Percentiles rank a stretch among this genome's conserved stretches.
Conservation (phyloP, 2,888 invertebrate genomes). For the Steinernema hermaphroditum region DNA sequence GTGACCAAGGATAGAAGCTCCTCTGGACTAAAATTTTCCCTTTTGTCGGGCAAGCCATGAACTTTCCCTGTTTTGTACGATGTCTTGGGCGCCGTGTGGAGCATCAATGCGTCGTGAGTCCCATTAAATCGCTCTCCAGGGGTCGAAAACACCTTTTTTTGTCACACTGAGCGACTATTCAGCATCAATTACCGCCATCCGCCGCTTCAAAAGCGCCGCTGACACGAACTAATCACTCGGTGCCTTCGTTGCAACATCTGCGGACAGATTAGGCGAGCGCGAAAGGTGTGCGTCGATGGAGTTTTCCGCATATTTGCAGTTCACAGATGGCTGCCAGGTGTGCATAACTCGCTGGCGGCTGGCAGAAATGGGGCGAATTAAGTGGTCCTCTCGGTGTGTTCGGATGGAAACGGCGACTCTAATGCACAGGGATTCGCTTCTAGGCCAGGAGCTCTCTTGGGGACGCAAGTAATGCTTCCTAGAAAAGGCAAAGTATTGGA, state of each 20-base stretch:
- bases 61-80: neutral
- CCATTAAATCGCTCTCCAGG: constrained; percentile 13
- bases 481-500: no score
- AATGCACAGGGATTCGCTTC: no score
- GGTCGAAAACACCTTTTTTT: constrained; percentile 23
- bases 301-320: neutral
- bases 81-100: neutral
- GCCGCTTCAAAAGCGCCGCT: neutral
- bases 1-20: no score
- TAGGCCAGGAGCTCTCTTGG: no score
- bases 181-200: constrained; percentile 5
- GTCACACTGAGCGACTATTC: neutral
- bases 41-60: no score
- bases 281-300: neutral
- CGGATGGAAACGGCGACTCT: neutral
- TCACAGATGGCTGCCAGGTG: constrained; percentile 12
- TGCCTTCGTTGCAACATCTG: neutral
- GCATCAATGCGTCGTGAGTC: neutral
- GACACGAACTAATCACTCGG: neutral
- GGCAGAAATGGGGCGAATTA: constrained; percentile 18
- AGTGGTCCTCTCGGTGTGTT: neutral
- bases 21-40: no score
- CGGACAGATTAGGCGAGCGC: neutral
- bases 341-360: neutral
- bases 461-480: no score